Percentiles rank a stretch among this genome's conserved stretches.
Evolutionary conservation across 2,113 vertebrate species (phyloP).

Genomic region (Otus sunia): DNA sequence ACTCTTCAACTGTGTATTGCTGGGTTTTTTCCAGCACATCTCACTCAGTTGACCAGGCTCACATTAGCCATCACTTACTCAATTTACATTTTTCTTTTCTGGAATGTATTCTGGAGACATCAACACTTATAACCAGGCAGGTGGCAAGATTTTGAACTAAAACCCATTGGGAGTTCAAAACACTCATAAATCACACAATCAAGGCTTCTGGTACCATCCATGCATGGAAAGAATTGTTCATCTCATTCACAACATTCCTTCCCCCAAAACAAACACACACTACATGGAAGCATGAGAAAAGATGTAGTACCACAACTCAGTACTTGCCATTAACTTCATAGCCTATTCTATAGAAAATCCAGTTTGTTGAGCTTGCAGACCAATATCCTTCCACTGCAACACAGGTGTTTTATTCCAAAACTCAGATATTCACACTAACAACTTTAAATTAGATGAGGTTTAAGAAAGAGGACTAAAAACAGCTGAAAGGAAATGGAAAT

Average conservation of each 20-base stretch:
- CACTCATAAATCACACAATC: not conserved
- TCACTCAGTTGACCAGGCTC: not conserved
- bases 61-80: not conserved
- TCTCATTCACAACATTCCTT: not conserved
- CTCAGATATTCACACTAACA: not conserved
- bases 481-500: slow-evolving; percentile 6
- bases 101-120: not conserved
- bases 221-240: not conserved
- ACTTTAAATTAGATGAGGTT: not conserved
- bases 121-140: not conserved
- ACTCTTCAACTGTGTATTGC: not conserved
- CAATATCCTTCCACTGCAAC: not conserved
- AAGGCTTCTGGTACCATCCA: not conserved
- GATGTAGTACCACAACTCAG: not conserved
- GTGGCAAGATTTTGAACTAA: not conserved
- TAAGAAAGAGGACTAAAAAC: not conserved
- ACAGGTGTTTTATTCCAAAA: not conserved
- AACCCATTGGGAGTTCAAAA: not conserved
- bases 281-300: not conserved
- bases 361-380: not conserved
- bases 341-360: not conserved
- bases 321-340: not conserved
- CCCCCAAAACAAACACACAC: not conserved
- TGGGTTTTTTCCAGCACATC: not conserved
- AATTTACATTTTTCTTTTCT: not conserved